Evolutionary conservation across 2,797 vertebrate species (phyloP).

Genomic region (Anas flavirostris): DNA sequence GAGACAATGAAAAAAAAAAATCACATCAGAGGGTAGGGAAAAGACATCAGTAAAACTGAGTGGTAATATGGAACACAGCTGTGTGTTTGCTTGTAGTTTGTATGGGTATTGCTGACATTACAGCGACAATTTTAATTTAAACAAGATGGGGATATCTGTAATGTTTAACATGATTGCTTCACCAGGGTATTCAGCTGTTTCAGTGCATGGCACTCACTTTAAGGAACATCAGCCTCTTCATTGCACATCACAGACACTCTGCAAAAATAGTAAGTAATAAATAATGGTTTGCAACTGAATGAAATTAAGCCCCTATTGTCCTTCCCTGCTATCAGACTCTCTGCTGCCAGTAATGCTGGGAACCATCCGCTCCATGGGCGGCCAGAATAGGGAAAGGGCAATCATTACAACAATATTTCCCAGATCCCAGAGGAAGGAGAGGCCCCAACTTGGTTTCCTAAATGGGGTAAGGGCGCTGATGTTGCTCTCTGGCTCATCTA

Average conservation of each 20-base stretch:
- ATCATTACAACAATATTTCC: not conserved
- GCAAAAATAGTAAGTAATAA: not conserved
- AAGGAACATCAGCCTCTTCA: not conserved
- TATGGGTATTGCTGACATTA: not conserved
- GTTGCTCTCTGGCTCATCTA: not conserved
- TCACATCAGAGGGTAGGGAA: not conserved
- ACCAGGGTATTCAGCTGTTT: not conserved
- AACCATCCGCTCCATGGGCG: rapidly evolving
- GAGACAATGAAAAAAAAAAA: not conserved
- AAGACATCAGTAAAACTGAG: not conserved
- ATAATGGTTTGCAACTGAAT: not conserved
- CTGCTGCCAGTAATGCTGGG: not conserved
- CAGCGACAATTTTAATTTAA: not conserved
- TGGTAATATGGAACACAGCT: not conserved
- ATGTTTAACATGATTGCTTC: not conserved
- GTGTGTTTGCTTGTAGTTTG: constrained; percentile 1
- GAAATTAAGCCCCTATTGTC: not conserved
- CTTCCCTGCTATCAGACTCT: not conserved
- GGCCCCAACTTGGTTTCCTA: not conserved
- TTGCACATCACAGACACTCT: not conserved
- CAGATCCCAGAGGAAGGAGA: not conserved
- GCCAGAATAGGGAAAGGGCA: not conserved
- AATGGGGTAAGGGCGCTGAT: not conserved
- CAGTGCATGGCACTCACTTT: not conserved
- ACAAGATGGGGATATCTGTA: not conserved